Base-by-base conservation (phyloP, 2,888 invertebrate species). In the Volucella zonaria region DNA sequence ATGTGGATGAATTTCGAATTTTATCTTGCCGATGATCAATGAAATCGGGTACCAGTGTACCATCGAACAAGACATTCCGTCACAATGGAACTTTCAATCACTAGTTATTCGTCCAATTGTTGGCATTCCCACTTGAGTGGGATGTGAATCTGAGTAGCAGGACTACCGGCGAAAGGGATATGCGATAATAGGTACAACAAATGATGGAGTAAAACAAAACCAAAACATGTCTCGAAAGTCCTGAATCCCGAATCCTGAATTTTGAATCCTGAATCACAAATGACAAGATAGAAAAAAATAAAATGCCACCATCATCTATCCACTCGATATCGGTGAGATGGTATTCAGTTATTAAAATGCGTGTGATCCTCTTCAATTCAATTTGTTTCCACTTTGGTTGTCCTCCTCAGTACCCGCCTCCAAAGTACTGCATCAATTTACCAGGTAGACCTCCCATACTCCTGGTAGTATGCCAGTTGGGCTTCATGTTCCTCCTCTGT, bases 281-380 rank as follows among this genome's bases (percentile, higher is more conserved):
- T 15, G 59, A 31, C 31, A 31, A 31, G n/a, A 38, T n/a, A 8
- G 8, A 18, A 15, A 66, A 43, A 14, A 15, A 23, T 18, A 51
- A 59, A 81, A 81, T 68, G 54, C 78, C 78, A 83, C 75, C 83
- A 80, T 71, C 56, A 83, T 78, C 61, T 54, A 61, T 61, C 49
- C 59, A 68, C 82, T 77, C 56, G 23, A 62, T 77, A 61, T 62
- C 77, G 62, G n/a, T 52, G 59, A 42, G 59, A 66, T 75, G 56
- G 71, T 15, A 64, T 31, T 31, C 31, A 31, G 31, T 31, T 73
- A 43, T 75, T 18, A 43, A 79, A 83, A 79, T 75, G 79, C 79
- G 79, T 79, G 83, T 83, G 79, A 79, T 79, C 83, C 79, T 75
- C 83, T 80, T 80, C 80, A 83, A 79, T 83, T 83, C 74, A 80